A percentile compares a stretch with the other conserved stretches of the same genome.
Evolutionary conservation across 2,888 invertebrate genomes (phyloP).

Genomic region (Alloscopus bannaensis): DNA sequence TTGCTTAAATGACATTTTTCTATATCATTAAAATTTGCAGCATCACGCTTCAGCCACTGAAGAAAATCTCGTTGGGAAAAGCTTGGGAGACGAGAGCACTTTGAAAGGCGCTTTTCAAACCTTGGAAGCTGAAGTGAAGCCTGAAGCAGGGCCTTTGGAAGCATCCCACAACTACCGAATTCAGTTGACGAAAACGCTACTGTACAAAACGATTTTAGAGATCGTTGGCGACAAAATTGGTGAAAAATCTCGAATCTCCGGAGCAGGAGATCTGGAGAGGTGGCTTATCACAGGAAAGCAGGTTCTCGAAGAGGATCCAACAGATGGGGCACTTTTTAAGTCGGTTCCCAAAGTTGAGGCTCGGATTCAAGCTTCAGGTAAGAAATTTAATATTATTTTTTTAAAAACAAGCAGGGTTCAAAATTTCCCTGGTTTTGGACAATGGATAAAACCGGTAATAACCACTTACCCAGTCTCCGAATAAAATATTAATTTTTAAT

Average conservation of each 20-base stretch:
- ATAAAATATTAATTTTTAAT: not conserved
- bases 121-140: constrained; percentile 80
- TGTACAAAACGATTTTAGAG: constrained; percentile 85
- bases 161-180: constrained; percentile 83
- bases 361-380: constrained; percentile 79
- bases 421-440: too few species aligned
- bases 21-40: constrained; percentile 74
- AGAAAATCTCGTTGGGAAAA: constrained; percentile 76
- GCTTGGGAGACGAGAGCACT: constrained; percentile 76
- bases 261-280: constrained; percentile 80
- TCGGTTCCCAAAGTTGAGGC: constrained; percentile 86
- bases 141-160: constrained; percentile 82
- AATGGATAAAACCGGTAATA: too few species aligned
- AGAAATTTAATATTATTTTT: not conserved
- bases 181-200: constrained; percentile 83
- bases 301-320: constrained; percentile 82
- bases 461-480: too few species aligned
- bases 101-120: constrained; percentile 78
- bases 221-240: constrained; percentile 79
- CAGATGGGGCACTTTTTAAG: constrained; percentile 84
- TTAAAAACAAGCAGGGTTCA: too few species aligned
- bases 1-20: constrained; percentile 75
- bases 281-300: constrained; percentile 83
- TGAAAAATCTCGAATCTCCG: constrained; percentile 78
- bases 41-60: constrained; percentile 81